These are phyloP conservation scores for Hydractinia echinata DNA, from an alignment of 30 jellyfish, hydroid and myxozoan species.

Conservation along the genomic window DNA sequence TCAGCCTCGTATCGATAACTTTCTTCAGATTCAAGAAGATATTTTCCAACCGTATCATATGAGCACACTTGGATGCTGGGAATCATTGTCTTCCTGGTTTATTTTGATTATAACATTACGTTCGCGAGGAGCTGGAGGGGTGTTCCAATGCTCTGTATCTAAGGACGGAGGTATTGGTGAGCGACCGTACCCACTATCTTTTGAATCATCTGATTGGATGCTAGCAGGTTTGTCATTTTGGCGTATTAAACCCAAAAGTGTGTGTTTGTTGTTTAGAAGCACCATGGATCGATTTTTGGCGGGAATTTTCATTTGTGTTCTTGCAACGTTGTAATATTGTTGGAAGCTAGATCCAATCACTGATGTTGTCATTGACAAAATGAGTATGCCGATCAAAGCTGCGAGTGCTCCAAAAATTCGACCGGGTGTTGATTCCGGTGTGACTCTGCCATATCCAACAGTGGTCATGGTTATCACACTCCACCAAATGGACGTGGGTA, in stretches of 20 bases:
- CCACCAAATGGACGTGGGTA: constrained; percentile 88
- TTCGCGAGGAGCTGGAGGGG: not conserved
- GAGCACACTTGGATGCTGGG: too few relatives aligned
- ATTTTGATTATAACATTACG: not conserved
- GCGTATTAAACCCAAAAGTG: constrained; percentile 51
- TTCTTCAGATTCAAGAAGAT: too few relatives aligned
- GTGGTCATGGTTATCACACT: constrained; percentile 90
- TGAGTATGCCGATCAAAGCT: constrained; percentile 71
- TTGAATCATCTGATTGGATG: constrained; percentile 76
- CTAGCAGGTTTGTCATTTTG: constrained; percentile 53
- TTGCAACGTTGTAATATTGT: constrained; percentile 80
- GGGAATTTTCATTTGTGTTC: constrained; percentile 77
- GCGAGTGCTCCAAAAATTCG: constrained; percentile 77
- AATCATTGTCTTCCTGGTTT: too few relatives aligned
- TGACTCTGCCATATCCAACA: constrained; percentile 89
- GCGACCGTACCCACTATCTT: constrained; percentile 82
- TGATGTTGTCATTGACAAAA: constrained; percentile 84
- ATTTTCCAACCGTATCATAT: too few relatives aligned
- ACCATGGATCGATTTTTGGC: constrained; percentile 42
- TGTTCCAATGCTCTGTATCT: constrained; percentile 1
- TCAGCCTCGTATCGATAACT: too few relatives aligned
- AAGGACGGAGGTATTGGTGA: constrained; percentile 58
- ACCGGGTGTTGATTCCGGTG: constrained; percentile 71
- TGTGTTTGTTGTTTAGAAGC: constrained; percentile 26
- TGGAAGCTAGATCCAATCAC: constrained; percentile 88